These are phyloP conservation scores for Tipula vernalis DNA, from an alignment of 2,888 invertebrate species.

Conservation along the genomic window DNA sequence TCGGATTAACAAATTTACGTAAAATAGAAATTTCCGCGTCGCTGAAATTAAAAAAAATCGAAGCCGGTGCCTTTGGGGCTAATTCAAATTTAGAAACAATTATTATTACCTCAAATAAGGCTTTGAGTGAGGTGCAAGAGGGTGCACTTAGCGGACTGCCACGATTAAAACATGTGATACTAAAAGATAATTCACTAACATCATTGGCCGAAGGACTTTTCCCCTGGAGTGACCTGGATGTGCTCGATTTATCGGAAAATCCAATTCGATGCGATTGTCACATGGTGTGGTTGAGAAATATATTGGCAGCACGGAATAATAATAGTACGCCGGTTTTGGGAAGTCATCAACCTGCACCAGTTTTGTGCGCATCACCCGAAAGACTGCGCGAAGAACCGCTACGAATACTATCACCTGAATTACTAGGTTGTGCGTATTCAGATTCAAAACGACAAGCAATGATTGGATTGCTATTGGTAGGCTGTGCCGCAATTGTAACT, in stretches of 20 bases:
- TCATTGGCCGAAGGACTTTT: constrained; percentile 67
- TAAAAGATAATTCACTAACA: constrained; percentile 66
- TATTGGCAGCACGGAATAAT: constrained; percentile 37
- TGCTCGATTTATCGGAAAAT: constrained; percentile 69
- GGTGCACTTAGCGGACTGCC: constrained; percentile 66
- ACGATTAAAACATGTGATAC: constrained; percentile 59
- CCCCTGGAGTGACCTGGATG: constrained; percentile 63
- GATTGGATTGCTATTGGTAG: constrained; percentile 61
- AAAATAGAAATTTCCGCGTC: constrained; percentile 68
- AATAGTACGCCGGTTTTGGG: not conserved
- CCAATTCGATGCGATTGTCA: constrained; percentile 72
- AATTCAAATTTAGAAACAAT: constrained; percentile 72
- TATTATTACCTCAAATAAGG: constrained; percentile 64
- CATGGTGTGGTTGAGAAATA: constrained; percentile 63
- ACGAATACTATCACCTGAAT: constrained; percentile 55
- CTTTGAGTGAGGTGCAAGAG: constrained; percentile 57
- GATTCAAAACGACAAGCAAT: constrained; percentile 70
- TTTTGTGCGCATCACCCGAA: constrained; percentile 61
- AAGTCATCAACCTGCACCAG: constrained; percentile 21
- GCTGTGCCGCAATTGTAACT: constrained; percentile 57
- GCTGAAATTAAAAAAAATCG: constrained; percentile 54
- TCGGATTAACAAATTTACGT: constrained; percentile 63
- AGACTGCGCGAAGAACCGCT: constrained; percentile 58
- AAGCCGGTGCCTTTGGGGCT: constrained; percentile 64
- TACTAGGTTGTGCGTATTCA: constrained; percentile 68